Percentiles rank a stretch among this genome's conserved stretches.
phyloP scores from a whole-genome alignment of 2,797 vertebrate species.

The Pelodytes ibericus region DNA sequence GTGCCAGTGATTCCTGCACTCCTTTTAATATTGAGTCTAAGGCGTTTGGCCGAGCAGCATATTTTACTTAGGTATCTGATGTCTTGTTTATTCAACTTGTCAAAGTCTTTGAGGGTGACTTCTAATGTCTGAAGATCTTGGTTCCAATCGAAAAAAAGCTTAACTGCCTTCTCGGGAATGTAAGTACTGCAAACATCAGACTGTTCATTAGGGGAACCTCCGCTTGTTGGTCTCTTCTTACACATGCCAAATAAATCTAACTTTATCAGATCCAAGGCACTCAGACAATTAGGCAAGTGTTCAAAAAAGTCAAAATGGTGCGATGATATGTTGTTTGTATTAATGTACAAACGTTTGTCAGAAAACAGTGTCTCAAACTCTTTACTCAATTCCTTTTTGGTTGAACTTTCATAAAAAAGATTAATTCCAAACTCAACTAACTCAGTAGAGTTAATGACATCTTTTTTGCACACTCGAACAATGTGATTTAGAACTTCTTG shows the following conservation, averaged over 20 bases:
- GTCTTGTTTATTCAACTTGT: conserved; percentile 59
- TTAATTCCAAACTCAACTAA: conserved; percentile 63
- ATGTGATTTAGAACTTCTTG: conserved; percentile 57
- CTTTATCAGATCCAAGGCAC: conserved; percentile 59
- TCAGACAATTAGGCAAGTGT: conserved; percentile 62
- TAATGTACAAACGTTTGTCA: conserved; percentile 61
- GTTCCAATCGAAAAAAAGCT: conserved; percentile 66
- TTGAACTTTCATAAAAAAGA: conserved; percentile 62
- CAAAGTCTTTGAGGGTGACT: conserved; percentile 62
- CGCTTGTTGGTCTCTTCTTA: background rate
- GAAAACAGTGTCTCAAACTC: conserved; percentile 65
- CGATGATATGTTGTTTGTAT: conserved; percentile 60
- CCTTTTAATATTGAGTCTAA: conserved; percentile 60
- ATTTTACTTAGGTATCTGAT: conserved; percentile 67
- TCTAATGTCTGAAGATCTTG: conserved; percentile 62
- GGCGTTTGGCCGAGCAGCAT: conserved; percentile 60
- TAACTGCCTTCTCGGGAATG: conserved; percentile 63
- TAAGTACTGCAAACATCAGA: conserved; percentile 45
- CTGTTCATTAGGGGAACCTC: background rate
- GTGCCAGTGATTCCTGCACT: conserved; percentile 58
- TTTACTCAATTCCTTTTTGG: conserved; percentile 53
- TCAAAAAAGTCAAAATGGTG: conserved; percentile 65
- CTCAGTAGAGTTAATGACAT: conserved; percentile 15
- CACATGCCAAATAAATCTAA: conserved; percentile 59
- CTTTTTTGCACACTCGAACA: conserved; percentile 25